Percentiles rank a stretch among this genome's conserved stretches.
Conservation (phyloP, 2,888 invertebrate species). For the Hypomecis atomaria region DNA sequence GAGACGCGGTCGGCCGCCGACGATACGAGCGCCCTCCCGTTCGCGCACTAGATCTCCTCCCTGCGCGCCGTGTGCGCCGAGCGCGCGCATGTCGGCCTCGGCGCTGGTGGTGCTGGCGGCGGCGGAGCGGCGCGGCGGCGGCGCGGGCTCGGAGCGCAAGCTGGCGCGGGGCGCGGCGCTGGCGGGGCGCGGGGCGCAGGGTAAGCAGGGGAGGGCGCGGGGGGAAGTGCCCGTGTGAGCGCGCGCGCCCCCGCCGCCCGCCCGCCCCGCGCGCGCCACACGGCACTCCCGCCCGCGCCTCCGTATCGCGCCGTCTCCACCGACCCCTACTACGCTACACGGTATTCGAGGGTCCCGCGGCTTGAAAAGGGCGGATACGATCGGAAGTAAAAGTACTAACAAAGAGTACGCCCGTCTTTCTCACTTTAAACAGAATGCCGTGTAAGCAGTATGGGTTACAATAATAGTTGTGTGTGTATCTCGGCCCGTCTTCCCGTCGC, state of each 20-base stretch:
- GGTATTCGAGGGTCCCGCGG: no score
- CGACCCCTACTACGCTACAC: no score
- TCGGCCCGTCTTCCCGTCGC: background rate
- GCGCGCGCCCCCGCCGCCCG: slow-evolving; percentile 48
- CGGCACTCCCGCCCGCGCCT: slow-evolving; percentile 70
- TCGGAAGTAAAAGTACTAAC: no score
- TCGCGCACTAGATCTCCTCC: slow-evolving; percentile 17
- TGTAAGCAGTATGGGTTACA: slow-evolving; percentile 49
- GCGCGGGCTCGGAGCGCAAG: slow-evolving; percentile 52
- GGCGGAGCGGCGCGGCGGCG: slow-evolving; percentile 48
- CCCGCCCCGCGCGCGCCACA: slow-evolving; percentile 57
- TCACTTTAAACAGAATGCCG: no score
- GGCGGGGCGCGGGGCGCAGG: slow-evolving; percentile 51
- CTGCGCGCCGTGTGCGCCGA: slow-evolving; percentile 51
- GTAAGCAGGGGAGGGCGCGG: slow-evolving; percentile 58
- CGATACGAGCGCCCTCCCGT: slow-evolving; percentile 12
- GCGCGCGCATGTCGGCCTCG: slow-evolving; percentile 60
- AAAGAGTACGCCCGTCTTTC: no score
- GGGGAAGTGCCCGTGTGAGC: slow-evolving; percentile 38
- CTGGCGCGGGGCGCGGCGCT: slow-evolving; percentile 61
- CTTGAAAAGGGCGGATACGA: no score
- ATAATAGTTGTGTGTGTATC: slow-evolving; percentile 33
- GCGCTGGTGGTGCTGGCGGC: slow-evolving; percentile 63
- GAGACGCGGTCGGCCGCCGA: slow-evolving; percentile 32
- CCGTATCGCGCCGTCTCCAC: slow-evolving; percentile 79